Evolutionary conservation across 1,140 invertebrate genomes (phyloP).

Genomic region (Pygmarrhopalites habei): DNA sequence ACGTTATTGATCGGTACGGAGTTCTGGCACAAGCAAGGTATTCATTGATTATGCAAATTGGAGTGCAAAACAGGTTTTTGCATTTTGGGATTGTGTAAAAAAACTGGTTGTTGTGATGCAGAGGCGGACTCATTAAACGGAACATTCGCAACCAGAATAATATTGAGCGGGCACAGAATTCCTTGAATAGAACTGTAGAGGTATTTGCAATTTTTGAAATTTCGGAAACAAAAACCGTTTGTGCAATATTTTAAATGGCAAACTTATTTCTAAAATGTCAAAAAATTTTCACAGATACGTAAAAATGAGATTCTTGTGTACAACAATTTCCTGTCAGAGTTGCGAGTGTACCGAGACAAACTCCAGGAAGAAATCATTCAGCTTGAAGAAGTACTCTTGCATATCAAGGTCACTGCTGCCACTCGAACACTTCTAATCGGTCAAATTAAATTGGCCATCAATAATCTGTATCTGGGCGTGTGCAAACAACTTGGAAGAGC

Average conservation of each 20-base stretch:
- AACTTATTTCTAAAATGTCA: not conserved
- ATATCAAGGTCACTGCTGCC: slow-evolving; percentile 39
- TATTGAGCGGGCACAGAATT: slow-evolving; percentile 11
- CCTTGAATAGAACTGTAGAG: slow-evolving; percentile 4
- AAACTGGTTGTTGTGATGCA: no score
- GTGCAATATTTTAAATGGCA: not conserved
- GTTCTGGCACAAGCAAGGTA: slow-evolving; percentile 21
- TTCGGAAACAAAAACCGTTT: not conserved
- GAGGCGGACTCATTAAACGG: no score
- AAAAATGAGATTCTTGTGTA: slow-evolving; percentile 28
- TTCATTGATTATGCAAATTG: no score
- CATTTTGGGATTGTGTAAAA: no score
- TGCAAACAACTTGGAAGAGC: slow-evolving; percentile 23
- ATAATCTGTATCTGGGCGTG: slow-evolving; percentile 31
- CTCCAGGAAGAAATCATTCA: slow-evolving; percentile 14
- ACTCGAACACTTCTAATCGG: slow-evolving; percentile 34
- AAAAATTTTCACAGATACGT: slow-evolving; percentile 12
- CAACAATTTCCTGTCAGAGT: slow-evolving; percentile 36
- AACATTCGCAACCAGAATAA: slow-evolving; percentile 17
- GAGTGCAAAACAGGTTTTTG: no score
- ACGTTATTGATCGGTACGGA: slow-evolving; percentile 34
- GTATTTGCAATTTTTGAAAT: slow-evolving; percentile 3
- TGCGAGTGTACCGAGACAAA: slow-evolving; percentile 18
- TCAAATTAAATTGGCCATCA: slow-evolving; percentile 37
- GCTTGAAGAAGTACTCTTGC: slow-evolving; percentile 26